These are phyloP conservation scores for Dicerorhinus sumatrensis DNA, from an alignment of 2,113 vertebrate species.

Conservation along the genomic window DNA sequence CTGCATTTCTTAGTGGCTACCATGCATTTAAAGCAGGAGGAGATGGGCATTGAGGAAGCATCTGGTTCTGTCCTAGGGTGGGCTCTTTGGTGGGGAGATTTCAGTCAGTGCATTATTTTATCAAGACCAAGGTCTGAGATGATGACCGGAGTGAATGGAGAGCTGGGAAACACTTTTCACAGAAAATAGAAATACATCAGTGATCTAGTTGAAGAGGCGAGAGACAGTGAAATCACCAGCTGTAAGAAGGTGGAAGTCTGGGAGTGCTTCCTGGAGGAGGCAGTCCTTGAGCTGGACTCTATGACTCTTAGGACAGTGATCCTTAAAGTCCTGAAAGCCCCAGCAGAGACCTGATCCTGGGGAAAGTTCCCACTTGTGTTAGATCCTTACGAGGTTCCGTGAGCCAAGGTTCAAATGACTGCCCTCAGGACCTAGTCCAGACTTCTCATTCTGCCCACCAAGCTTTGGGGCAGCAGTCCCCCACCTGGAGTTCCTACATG, in stretches of 20 bases:
- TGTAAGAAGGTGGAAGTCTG: not conserved
- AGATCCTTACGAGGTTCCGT: not conserved
- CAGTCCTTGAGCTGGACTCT: not conserved
- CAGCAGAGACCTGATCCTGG: not conserved
- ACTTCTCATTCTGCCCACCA: not conserved
- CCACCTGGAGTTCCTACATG: not conserved
- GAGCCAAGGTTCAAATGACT: not conserved
- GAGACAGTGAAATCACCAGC: not conserved
- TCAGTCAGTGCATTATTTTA: not conserved
- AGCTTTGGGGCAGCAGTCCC: not conserved
- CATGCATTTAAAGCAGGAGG: not conserved
- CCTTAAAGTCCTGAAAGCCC: not conserved
- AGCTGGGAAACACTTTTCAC: not conserved
- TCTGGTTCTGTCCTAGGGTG: not conserved
- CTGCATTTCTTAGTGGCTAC: not conserved
- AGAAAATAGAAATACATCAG: not conserved
- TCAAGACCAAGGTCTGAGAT: not conserved
- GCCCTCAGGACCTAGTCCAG: not conserved
- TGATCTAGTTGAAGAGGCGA: not conserved
- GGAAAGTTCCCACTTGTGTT: not conserved
- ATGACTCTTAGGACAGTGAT: not conserved
- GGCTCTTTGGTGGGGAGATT: not conserved
- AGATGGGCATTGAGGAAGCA: not conserved
- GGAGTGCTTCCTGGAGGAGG: conserved; percentile 39
- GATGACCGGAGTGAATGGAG: not conserved